phyloP scores from a whole-genome alignment of 2,888 invertebrate genomes.

The Penaeus monodon region DNA sequence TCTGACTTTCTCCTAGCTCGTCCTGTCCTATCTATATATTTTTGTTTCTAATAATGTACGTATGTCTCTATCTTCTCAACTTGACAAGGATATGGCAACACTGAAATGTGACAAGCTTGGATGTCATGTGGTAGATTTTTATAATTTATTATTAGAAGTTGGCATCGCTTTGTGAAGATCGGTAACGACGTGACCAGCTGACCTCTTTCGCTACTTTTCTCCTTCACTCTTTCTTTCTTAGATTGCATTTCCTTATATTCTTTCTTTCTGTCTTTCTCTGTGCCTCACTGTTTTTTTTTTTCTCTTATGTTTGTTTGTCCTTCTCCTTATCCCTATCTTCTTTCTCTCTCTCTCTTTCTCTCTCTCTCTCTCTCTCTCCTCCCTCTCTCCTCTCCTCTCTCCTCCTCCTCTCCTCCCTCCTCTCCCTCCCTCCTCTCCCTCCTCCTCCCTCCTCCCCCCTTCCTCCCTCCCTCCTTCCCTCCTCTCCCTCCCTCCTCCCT shows the following conservation, averaged over 20 bases:
- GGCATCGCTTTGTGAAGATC: too few relatives aligned
- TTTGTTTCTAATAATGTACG: too few relatives aligned
- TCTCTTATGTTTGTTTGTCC: neutral
- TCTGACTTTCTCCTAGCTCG: too few relatives aligned
- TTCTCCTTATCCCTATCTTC: too few relatives aligned
- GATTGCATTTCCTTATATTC: neutral
- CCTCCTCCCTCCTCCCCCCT: too few relatives aligned
- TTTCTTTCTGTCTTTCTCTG: neutral
- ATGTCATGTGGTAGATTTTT: too few relatives aligned
- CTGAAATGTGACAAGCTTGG: too few relatives aligned
- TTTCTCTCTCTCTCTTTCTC: neutral
- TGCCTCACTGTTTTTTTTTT: neutral
- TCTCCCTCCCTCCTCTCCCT: constrained; percentile 11
- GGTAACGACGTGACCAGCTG: too few relatives aligned
- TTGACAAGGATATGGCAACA: too few relatives aligned
- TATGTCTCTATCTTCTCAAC: too few relatives aligned
- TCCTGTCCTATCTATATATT: too few relatives aligned
- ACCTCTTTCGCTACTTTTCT: constrained; percentile 19
- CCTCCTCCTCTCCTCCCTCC: neutral
- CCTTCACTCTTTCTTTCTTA: constrained; percentile 8
- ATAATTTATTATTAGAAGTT: too few relatives aligned
- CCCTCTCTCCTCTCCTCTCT: neutral
- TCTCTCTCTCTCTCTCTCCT: neutral
- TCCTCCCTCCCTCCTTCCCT: neutral
- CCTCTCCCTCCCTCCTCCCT: neutral